These are phyloP conservation scores for Gymnobelideus leadbeateri DNA, from an alignment of 2,113 vertebrate genomes.

Conservation along the genomic window DNA sequence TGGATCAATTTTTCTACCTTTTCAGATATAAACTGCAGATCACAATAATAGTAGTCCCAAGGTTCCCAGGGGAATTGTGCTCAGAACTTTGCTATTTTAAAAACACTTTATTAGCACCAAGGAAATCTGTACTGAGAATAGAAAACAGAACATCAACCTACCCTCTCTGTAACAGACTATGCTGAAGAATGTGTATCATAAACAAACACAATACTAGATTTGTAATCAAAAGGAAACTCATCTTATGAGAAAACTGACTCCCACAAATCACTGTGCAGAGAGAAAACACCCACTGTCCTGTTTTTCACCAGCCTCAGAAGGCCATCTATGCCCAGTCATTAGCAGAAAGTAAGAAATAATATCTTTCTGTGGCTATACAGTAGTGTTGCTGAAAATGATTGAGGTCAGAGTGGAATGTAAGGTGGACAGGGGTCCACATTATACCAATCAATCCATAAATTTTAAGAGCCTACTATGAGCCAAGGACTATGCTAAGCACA, in stretches of 20 bases:
- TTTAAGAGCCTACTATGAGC: neutral
- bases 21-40: neutral
- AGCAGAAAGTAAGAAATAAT: conserved; percentile 11
- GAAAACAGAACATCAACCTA: neutral
- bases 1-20: neutral
- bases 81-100: conserved; percentile 48
- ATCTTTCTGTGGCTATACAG: neutral
- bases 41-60: neutral
- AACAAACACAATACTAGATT: conserved; percentile 34
- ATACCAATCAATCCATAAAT: neutral
- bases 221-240: neutral
- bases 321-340: neutral
- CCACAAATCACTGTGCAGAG: conserved; percentile 20
- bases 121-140: neutral
- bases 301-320: neutral
- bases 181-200: neutral
- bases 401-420: neutral
- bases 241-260: conserved; percentile 22
- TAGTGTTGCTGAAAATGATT: neutral
- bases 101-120: neutral
- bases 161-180: conserved; percentile 22
- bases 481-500: neutral
- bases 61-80: neutral
- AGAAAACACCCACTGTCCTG: neutral
- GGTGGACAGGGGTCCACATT: neutral